Evolutionary conservation across 2,797 vertebrate genomes (phyloP).

Genomic region (Onychomys arenicola): DNA sequence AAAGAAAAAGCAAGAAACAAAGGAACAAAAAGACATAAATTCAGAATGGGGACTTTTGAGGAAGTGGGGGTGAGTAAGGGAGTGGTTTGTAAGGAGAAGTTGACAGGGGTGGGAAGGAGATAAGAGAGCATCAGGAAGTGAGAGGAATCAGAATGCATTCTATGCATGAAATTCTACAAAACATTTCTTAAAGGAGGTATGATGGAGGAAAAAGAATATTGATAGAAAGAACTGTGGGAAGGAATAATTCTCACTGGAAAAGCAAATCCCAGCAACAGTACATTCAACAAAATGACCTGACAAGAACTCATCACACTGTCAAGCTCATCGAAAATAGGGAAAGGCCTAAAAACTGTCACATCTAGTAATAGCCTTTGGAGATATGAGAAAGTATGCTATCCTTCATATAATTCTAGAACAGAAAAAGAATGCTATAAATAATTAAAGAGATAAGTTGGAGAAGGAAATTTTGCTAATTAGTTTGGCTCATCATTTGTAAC

Average conservation of each 20-base stretch:
- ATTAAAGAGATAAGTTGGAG: not conserved
- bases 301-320: not conserved
- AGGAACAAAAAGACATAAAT: not conserved
- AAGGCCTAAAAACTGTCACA: not conserved
- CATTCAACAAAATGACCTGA: constrained; percentile 24
- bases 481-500: not conserved
- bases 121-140: not conserved
- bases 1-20: not conserved
- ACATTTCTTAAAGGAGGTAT: not conserved
- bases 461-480: not conserved
- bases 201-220: not conserved
- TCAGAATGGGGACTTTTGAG: not conserved
- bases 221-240: not conserved
- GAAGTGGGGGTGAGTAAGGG: not conserved
- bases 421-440: not conserved
- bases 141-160: not conserved
- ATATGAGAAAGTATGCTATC: not conserved
- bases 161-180: not conserved
- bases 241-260: not conserved
- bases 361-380: not conserved
- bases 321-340: constrained; percentile 7
- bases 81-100: not conserved
- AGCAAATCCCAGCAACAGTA: not conserved
- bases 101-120: not conserved
- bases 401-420: not conserved